These are phyloP conservation scores for Sycophila sp. DNA, from an alignment of 1,140 invertebrate genomes.

Conservation along the genomic window DNA sequence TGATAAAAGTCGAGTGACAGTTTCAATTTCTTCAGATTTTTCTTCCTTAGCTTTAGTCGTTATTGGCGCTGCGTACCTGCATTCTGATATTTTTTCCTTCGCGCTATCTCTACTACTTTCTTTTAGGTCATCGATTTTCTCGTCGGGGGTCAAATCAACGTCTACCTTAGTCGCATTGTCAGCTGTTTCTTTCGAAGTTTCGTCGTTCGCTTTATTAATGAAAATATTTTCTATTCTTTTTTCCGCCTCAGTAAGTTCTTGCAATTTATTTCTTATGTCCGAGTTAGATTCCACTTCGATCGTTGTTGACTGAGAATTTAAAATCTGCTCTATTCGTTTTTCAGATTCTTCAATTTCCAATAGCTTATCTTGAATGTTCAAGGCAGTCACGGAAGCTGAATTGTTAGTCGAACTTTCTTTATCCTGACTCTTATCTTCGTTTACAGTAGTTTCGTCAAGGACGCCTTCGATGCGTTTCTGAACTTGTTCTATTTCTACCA, in stretches of 20 bases:
- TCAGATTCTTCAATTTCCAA: slow-evolving; percentile 34
- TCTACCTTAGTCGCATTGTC: not conserved
- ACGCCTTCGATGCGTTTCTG: slow-evolving; percentile 50
- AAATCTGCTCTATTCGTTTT: slow-evolving; percentile 37
- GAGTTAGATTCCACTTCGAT: slow-evolving; percentile 7
- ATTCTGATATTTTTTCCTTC: not conserved
- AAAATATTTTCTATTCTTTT: slow-evolving; percentile 43
- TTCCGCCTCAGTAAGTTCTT: slow-evolving; percentile 45
- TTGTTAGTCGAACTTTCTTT: slow-evolving; percentile 23
- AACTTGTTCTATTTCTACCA: slow-evolving; percentile 50
- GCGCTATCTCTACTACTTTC: not conserved
- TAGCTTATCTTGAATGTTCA: slow-evolving; percentile 19
- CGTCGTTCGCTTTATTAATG: not conserved
- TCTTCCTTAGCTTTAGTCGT: not conserved
- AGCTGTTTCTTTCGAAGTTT: not conserved
- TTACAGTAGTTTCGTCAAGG: slow-evolving; percentile 2
- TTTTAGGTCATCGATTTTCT: not conserved
- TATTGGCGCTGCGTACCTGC: not conserved
- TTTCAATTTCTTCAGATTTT: not conserved
- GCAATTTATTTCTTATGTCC: slow-evolving; percentile 40
- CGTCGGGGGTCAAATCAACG: not conserved
- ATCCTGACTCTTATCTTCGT: not conserved
- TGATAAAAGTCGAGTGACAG: slow-evolving; percentile 41
- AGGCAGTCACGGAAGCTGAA: not conserved
- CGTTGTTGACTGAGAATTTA: not conserved